Percentiles rank a stretch among this genome's conserved stretches.
These are phyloP conservation scores for Geodia barretti DNA, from an alignment of 37 sponge, comb jelly and placozoan genomes.

Conservation along the genomic window DNA sequence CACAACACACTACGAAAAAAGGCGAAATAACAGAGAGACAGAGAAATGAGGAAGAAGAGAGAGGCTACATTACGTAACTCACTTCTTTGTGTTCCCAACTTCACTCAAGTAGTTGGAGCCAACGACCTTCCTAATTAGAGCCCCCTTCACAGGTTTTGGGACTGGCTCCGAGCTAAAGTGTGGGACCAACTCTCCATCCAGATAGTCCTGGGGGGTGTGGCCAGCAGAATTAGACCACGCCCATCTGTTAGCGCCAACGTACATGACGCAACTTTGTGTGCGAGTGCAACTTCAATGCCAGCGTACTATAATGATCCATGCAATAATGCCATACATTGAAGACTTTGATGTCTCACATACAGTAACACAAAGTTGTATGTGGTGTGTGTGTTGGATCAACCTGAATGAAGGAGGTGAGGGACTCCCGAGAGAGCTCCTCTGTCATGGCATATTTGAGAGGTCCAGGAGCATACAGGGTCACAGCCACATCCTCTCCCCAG, in stretches of 20 bases:
- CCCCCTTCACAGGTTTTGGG: slow-evolving; percentile 48
- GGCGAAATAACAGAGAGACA: too few relatives aligned
- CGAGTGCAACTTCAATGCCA: too few relatives aligned
- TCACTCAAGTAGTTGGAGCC: slow-evolving; percentile 75
- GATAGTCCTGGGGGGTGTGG: slow-evolving; percentile 35
- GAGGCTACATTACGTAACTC: too few relatives aligned
- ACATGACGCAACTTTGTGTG: too few relatives aligned
- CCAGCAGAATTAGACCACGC: not conserved
- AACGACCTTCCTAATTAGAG: slow-evolving; percentile 75
- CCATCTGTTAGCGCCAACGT: too few relatives aligned
- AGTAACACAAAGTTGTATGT: too few relatives aligned
- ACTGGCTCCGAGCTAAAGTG: slow-evolving; percentile 57
- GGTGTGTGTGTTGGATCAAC: too few relatives aligned
- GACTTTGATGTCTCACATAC: too few relatives aligned
- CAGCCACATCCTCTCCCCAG: slow-evolving; percentile 70
- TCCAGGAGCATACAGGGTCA: slow-evolving; percentile 51
- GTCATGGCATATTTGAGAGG: slow-evolving; percentile 46
- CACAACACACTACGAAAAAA: too few relatives aligned
- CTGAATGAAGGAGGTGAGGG: slow-evolving; percentile 68
- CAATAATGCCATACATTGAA: too few relatives aligned
- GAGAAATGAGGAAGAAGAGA: too few relatives aligned
- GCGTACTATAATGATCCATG: too few relatives aligned
- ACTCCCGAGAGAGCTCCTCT: slow-evolving; percentile 51
- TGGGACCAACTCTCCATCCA: slow-evolving; percentile 59
- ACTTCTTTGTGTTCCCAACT: slow-evolving; percentile 36